Conservation (phyloP, 2,113 vertebrate species). For the Cheirogaleus medius region DNA sequence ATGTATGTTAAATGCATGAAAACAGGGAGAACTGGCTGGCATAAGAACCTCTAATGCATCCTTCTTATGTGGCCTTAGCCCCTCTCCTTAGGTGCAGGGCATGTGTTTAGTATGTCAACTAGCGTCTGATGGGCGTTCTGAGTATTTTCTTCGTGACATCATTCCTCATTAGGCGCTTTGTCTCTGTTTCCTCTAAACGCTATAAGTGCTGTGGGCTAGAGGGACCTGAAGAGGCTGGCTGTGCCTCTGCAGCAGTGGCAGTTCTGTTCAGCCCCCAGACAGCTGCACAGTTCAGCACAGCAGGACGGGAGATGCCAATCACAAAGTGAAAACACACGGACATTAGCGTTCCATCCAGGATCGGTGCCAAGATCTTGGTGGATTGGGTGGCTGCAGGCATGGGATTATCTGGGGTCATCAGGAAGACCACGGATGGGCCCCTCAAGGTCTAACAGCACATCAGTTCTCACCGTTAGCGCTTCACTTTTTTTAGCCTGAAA, state of each 20-base stretch:
- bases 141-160: neutral
- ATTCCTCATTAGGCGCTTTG: neutral
- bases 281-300: neutral
- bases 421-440: neutral
- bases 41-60: neutral
- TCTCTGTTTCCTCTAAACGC: neutral
- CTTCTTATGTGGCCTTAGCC: fast-evolving
- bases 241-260: neutral
- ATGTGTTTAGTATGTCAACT: neutral
- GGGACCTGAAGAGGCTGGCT: neutral
- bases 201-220: fast-evolving
- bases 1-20: neutral
- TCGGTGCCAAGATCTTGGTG: neutral
- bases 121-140: neutral
- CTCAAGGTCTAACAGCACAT: neutral
- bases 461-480: neutral
- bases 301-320: neutral
- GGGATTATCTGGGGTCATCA: neutral
- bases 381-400: neutral
- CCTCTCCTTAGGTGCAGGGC: neutral
- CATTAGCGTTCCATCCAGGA: fast-evolving
- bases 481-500: neutral
- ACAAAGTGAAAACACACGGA: neutral
- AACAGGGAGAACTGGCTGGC: neutral
- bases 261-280: neutral